Conservation (phyloP, 2,888 invertebrate species). For the Melieria picta region DNA sequence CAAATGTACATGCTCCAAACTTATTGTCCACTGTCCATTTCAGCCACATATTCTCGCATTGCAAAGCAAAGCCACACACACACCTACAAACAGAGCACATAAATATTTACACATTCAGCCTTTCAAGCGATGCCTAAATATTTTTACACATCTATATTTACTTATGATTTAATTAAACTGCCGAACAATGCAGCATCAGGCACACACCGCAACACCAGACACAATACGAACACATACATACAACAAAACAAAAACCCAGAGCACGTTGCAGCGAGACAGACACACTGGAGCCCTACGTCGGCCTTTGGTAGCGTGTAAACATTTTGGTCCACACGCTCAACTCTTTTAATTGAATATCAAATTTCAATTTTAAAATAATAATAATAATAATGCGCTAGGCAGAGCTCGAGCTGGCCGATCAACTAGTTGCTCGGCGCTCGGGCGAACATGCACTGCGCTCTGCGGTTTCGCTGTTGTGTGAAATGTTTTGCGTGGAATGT, state of each 20-base stretch:
- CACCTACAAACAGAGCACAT: constrained; percentile 21
- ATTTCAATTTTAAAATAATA: constrained; percentile 26
- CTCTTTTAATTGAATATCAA: constrained; percentile 39
- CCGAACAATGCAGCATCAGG: constrained; percentile 2
- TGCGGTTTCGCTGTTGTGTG: constrained; percentile 13
- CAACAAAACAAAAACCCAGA: background rate
- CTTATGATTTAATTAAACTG: constrained; percentile 20
- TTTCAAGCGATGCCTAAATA: constrained; percentile 34
- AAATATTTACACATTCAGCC: constrained; percentile 34
- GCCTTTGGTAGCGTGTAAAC: too few relatives aligned
- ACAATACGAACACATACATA: background rate
- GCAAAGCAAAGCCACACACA: constrained; percentile 4
- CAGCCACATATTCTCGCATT: background rate
- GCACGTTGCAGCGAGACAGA: too few relatives aligned
- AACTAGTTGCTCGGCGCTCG: too few relatives aligned
- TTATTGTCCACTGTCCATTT: background rate
- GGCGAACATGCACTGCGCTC: constrained; percentile 21
- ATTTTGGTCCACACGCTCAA: background rate
- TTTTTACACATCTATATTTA: constrained; percentile 31
- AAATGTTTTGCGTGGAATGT: too few relatives aligned
- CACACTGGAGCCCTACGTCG: too few relatives aligned
- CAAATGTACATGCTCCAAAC: too few relatives aligned
- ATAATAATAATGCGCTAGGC: too few relatives aligned
- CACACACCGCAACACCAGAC: too few relatives aligned
- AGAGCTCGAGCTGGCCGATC: too few relatives aligned